Evolutionary conservation across 2,888 invertebrate species (phyloP), one percentile per base, ranked within the genome.

Genomic region (Xanthostigma xanthostigma): DNA sequence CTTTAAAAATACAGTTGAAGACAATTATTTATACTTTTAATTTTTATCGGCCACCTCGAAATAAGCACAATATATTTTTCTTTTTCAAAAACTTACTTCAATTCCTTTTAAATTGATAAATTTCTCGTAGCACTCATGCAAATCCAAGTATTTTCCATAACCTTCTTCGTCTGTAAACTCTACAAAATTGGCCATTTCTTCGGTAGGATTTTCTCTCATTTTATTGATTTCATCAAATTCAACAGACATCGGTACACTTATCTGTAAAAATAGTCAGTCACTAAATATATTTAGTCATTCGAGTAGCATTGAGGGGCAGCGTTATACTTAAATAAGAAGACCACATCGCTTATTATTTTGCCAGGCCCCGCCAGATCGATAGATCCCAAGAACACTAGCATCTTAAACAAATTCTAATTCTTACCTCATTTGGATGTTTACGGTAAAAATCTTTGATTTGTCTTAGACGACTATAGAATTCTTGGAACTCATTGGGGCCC

Each of bases 131-230:
- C 94, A 91, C 64, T 93, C 90, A 67, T 98, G 95, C 41, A 99
- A 73, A 70, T 99, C 98, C 48, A 99, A 73, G 70, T 94, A 99
- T 65, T 92, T 92, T 11, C 98, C 98, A 68, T 96, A 98, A 2
- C 97, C 97, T 70, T 99, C 98, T 68, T 99, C 98, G 69, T 98
- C 98, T 5, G 93, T 90, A 63, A 99, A 99, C 58, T 96, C 95
- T 3, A 94, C 91, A 55, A 96, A 76, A 64, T 83, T 84, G 39
- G 85, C 77, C 64, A 76, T 77, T 67, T 87, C 92, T 62, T 95
- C 93, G 2, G 86, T 80, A 2, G 91, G 85, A 66, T 90, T 92
- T 63, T 92, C 94, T 58, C 93, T 77, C 50, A 88, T 75, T 64
- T 91, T 92, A 0, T 86, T 80, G 53, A 95, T 67, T 62, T 95